Conservation (phyloP, 2,113 vertebrate species). For the Poicephalus gulielmi region DNA sequence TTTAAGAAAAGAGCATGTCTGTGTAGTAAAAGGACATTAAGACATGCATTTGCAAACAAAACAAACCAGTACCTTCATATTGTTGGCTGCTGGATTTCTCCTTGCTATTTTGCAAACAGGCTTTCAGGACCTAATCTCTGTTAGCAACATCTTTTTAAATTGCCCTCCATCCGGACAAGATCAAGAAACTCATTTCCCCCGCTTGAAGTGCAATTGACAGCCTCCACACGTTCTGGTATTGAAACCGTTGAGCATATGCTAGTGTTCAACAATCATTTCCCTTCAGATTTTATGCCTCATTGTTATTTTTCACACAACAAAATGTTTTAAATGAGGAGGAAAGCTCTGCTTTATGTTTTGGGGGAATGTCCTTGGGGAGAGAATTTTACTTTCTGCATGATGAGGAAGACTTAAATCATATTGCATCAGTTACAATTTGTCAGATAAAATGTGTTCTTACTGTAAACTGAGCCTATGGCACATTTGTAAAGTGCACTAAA, state of each 20-base stretch:
- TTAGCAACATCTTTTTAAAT: not conserved
- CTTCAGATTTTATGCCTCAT: slow-evolving; percentile 22
- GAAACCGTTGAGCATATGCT: slow-evolving; percentile 10
- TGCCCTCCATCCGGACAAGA: not conserved
- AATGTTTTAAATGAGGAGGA: slow-evolving; percentile 20
- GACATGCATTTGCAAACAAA: not conserved
- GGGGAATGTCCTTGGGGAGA: not conserved
- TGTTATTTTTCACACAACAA: slow-evolving; percentile 43
- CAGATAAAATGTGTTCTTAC: not conserved
- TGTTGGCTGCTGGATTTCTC: not conserved
- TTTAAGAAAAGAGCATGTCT: not conserved
- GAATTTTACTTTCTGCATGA: slow-evolving; percentile 9
- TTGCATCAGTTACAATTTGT: not conserved
- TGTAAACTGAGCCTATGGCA: not conserved
- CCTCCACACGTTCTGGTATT: not conserved
- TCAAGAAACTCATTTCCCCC: not conserved
- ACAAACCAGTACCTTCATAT: not conserved
- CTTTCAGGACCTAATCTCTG: not conserved
- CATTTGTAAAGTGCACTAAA: not conserved
- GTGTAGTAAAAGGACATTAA: not conserved
- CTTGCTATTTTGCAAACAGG: not conserved
- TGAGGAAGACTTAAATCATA: not conserved
- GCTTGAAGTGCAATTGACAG: not conserved
- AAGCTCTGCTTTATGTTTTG: slow-evolving; percentile 24
- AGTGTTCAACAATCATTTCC: not conserved